Conservation (phyloP, 1,140 invertebrate species). For the Ridgeia piscesae region DNA sequence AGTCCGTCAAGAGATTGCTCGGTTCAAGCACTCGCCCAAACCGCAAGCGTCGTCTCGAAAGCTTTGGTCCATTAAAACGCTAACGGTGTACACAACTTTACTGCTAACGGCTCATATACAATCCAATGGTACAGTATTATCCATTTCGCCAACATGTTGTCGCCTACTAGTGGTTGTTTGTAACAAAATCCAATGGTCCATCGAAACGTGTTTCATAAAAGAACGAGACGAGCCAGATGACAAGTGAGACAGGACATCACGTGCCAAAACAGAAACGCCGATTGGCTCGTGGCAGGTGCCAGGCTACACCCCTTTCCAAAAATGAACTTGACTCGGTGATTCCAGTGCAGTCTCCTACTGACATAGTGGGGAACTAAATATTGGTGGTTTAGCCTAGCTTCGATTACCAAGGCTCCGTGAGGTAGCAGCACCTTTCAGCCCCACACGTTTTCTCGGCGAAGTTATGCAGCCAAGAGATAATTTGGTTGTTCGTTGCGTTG, state of each 20-base stretch:
- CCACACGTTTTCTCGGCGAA: too few species aligned
- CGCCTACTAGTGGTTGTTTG: background rate
- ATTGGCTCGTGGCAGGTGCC: conserved; percentile 13
- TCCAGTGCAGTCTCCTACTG: background rate
- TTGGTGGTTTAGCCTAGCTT: too few species aligned
- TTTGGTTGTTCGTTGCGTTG: too few species aligned
- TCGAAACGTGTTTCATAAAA: background rate
- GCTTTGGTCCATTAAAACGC: conserved; percentile 9
- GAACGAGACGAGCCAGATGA: conserved; percentile 5
- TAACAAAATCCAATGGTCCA: conserved; percentile 7
- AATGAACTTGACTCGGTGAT: background rate
- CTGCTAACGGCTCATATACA: background rate
- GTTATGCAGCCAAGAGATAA: too few species aligned
- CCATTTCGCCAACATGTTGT: background rate
- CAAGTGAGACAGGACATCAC: conserved; percentile 11
- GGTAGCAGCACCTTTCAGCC: too few species aligned
- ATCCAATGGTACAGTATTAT: background rate
- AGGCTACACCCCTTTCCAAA: background rate
- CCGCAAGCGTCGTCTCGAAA: background rate
- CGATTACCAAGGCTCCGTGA: too few species aligned
- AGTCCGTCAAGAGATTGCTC: background rate
- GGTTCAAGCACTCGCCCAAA: background rate
- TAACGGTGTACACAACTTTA: background rate
- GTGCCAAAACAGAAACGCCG: conserved; percentile 21
- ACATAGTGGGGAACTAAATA: background rate